A percentile compares a stretch with the other conserved stretches of the same genome.
phyloP scores from a whole-genome alignment of 2,113 vertebrate species.

The Craseonycteris thonglongyai region DNA sequence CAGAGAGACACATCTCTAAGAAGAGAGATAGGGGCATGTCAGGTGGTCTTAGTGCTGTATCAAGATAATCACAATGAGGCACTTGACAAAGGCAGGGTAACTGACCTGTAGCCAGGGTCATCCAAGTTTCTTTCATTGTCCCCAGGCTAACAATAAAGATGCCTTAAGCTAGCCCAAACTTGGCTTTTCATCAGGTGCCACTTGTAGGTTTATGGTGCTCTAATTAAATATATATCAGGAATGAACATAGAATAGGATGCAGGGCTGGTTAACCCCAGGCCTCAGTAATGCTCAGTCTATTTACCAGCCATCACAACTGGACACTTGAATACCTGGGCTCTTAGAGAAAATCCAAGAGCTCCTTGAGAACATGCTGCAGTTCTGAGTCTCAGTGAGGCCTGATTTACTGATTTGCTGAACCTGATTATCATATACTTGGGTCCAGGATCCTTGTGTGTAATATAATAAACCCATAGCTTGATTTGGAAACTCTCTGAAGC shows the following conservation, averaged over 20 bases:
- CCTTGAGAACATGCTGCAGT: not conserved
- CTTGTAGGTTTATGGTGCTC: not conserved
- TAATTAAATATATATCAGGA: not conserved
- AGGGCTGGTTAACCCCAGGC: not conserved
- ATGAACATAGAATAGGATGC: not conserved
- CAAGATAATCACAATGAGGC: not conserved
- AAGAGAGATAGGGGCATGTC: not conserved
- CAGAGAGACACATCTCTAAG: not conserved
- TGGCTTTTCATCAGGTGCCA: not conserved
- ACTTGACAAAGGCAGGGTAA: not conserved
- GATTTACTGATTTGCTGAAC: not conserved
- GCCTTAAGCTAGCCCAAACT: not conserved
- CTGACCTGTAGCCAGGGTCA: not conserved
- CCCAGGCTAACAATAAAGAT: not conserved
- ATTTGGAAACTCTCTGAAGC: conserved; percentile 37
- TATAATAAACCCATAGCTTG: conserved; percentile 19
- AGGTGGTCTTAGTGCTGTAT: not conserved
- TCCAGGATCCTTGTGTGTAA: not conserved
- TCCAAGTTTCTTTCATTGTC: not conserved
- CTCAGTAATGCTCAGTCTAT: not conserved
- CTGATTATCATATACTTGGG: not conserved
- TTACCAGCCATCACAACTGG: not conserved
- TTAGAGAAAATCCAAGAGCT: not conserved
- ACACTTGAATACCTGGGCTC: not conserved
- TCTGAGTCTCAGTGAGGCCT: not conserved